Evolutionary conservation across 2,113 vertebrate species (phyloP).

Genomic region (Anguilla japonica): DNA sequence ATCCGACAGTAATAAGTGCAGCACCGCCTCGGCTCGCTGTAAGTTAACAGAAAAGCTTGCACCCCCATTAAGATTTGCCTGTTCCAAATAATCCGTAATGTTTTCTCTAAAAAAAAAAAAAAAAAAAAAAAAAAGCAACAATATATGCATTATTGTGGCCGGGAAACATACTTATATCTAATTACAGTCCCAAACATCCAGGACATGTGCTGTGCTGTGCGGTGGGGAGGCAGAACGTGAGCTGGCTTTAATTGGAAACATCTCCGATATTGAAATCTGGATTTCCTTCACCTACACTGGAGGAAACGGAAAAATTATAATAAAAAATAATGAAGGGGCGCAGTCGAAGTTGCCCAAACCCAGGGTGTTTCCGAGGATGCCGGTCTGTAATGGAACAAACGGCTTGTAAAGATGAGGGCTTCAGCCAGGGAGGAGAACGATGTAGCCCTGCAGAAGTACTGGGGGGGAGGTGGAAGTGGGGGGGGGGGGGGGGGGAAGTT

Average conservation of each 20-base stretch:
- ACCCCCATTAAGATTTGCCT: conserved; percentile 16
- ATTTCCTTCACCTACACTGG: background rate
- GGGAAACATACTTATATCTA: background rate
- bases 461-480: background rate
- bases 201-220: background rate
- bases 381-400: conserved; percentile 27
- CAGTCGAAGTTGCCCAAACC: conserved; percentile 19
- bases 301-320: conserved; percentile 25
- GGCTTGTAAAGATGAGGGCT: background rate
- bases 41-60: background rate
- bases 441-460: background rate
- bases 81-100: background rate
- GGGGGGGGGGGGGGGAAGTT: background rate
- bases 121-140: background rate
- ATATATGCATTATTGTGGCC: background rate
- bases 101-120: background rate
- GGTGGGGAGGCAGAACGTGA: background rate
- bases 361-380: conserved; percentile 15
- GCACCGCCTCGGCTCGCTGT: background rate
- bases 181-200: conserved; percentile 10
- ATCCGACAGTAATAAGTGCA: background rate
- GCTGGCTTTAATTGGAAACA: conserved; percentile 29
- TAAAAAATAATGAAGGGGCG: conserved; percentile 31
- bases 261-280: conserved; percentile 14
- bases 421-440: background rate